A percentile compares a stretch with the other conserved stretches of the same genome.
phyloP scores from a whole-genome alignment of 2,888 invertebrate genomes.

The Eupithecia abbreviata region DNA sequence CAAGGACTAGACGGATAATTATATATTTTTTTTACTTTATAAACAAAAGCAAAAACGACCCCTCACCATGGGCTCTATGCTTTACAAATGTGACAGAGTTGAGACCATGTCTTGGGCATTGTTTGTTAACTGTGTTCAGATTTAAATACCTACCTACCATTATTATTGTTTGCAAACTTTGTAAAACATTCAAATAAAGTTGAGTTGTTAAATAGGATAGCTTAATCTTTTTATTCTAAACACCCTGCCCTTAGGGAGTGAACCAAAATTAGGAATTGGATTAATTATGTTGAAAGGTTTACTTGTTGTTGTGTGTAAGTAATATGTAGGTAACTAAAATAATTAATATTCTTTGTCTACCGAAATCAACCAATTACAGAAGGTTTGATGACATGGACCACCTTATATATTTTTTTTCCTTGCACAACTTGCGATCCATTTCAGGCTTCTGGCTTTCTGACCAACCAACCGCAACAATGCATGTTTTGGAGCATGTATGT shows the following conservation, averaged over 20 bases:
- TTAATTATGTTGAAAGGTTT: not conserved
- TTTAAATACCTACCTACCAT: constrained; percentile 3
- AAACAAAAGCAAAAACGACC: no score
- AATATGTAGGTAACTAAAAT: not conserved
- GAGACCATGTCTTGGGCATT: no score
- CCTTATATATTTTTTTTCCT: no score
- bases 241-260: not conserved
- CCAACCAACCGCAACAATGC: no score
- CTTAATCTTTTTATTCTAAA: not conserved
- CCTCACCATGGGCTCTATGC: no score
- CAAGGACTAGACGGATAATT: no score
- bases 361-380: not conserved
- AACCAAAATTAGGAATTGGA: not conserved
- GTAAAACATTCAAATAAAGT: not conserved
- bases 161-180: not conserved
- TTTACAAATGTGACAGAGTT: no score
- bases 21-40: no score
- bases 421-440: no score
- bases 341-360: not conserved
- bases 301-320: not conserved
- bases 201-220: not conserved
- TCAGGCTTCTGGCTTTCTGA: no score
- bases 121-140: not conserved
- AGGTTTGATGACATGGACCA: not conserved
- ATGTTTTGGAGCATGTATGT: no score